Base-by-base conservation (phyloP, 1,140 invertebrate species). In the Penaeus indicus region DNA sequence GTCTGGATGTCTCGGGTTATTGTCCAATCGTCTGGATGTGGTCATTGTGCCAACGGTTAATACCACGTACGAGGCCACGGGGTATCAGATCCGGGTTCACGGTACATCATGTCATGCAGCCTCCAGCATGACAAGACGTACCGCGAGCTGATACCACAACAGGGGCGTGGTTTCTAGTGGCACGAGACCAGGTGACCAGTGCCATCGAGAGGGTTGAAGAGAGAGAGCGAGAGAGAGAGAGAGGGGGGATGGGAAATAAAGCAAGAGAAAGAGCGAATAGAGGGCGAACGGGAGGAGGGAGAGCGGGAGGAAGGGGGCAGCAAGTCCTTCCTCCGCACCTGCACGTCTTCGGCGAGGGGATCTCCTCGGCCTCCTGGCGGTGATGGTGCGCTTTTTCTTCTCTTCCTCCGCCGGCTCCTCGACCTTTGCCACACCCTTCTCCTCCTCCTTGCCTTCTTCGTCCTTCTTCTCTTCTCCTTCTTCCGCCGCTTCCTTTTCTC, bases 331-430 rank as follows among this genome's bases (percentile, higher is more conserved):
- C 60, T 78, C 32, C 84, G 54, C 84, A 85, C 84, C 84, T 85
- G 84, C 54, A n/a, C 75, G 84, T 85, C 60, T 85, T 72, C 84
- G 69, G 61, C 84, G 69, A 60, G 84, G 60, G 62, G 75, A 77
- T 22, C 69, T 85, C 47, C 84, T 47, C 22, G 54, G 47, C 60
- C 54, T 85, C 84, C 78, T 85, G 16, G 75, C 13, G 19, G 84
- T 32, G 38, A 38, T 18, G 13, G 72, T 85, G 69, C 60, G 75
- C 72, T 85, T 85, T 62, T 60, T 61, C 38, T 75, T 72, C 54
- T 61, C 78, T 38, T 25, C 63, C n/a, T 84, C 80, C 3, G 27
- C 64, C 81, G 64, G 19, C 7, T 84, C 38, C 27, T 42, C 84
- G 61, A 54, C 84, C 72, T 85, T 77, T 22, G 54, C 60, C 64